These are phyloP conservation scores for Tenthredo scrophulariae DNA, from an alignment of 2,888 invertebrate species.

Conservation along the genomic window DNA sequence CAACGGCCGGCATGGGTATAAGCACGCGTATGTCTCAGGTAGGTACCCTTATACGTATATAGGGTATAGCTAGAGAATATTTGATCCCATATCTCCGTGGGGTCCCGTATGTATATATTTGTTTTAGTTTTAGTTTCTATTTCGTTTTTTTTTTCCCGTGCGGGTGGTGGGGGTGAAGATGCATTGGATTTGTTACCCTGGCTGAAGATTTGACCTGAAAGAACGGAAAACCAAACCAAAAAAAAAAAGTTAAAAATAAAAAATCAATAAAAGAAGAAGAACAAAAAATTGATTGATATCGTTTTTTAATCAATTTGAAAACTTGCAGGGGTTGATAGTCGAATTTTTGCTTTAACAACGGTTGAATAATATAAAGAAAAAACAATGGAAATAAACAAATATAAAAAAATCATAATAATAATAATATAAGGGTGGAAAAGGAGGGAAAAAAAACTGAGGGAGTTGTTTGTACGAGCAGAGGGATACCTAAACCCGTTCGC, in stretches of 20 bases:
- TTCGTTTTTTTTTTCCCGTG: background rate
- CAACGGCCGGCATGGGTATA: background rate
- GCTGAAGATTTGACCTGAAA: background rate
- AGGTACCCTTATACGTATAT: background rate
- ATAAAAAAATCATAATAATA: background rate
- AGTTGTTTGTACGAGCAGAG: background rate
- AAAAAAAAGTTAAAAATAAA: background rate
- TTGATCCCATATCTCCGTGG: slow-evolving; percentile 24
- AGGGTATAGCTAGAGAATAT: slow-evolving; percentile 4
- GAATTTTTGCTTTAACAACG: background rate
- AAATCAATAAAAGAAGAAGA: slow-evolving; percentile 36
- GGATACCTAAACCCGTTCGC: background rate
- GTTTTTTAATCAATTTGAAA: background rate
- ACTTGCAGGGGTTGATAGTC: background rate
- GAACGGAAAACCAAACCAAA: background rate
- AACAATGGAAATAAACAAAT: background rate
- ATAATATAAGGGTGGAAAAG: background rate
- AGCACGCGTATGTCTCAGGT: background rate
- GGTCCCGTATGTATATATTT: slow-evolving; percentile 9
- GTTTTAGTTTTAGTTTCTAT: background rate
- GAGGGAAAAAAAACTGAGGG: background rate
- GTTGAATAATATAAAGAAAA: background rate
- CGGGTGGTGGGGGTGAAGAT: background rate
- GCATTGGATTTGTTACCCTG: background rate
- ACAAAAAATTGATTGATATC: background rate